Evolutionary conservation across 2,888 invertebrate species (phyloP).

Genomic region (Agrotis clavis): DNA sequence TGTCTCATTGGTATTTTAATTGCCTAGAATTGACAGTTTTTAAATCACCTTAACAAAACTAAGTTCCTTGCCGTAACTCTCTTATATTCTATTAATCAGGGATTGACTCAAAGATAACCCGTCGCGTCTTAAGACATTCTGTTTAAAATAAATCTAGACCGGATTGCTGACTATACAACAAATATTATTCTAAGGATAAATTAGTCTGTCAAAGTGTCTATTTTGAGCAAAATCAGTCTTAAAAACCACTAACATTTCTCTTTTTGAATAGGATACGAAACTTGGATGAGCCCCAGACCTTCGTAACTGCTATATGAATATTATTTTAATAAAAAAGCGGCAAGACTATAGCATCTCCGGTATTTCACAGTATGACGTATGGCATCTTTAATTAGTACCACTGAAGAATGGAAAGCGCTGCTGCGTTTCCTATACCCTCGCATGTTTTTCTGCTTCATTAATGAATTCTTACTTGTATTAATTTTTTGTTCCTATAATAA

Average conservation of each 20-base stretch:
- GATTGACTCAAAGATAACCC: background rate
- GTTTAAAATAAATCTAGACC: background rate
- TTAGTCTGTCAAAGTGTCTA: background rate
- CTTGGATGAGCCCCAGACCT: background rate
- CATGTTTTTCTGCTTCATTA: constrained; percentile 25
- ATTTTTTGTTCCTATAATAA: constrained; percentile 4
- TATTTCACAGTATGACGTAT: constrained; percentile 17
- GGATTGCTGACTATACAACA: background rate
- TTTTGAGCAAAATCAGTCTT: background rate
- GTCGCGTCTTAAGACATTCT: no score
- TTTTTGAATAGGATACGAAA: constrained; percentile 1
- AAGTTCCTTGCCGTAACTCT: background rate
- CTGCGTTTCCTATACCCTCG: constrained; percentile 29
- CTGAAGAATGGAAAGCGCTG: constrained; percentile 41
- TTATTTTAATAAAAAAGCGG: constrained; percentile 20
- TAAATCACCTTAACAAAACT: background rate
- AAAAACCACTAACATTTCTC: background rate
- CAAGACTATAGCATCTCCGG: constrained; percentile 1
- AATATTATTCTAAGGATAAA: background rate
- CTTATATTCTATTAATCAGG: background rate
- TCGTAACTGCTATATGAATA: constrained; percentile 1
- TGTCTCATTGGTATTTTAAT: constrained; percentile 4
- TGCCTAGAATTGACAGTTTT: background rate
- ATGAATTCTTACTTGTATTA: constrained; percentile 11
- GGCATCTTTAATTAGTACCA: constrained; percentile 48